phyloP scores from a whole-genome alignment of 2,113 vertebrate genomes.

The Piaya cayana region DNA sequence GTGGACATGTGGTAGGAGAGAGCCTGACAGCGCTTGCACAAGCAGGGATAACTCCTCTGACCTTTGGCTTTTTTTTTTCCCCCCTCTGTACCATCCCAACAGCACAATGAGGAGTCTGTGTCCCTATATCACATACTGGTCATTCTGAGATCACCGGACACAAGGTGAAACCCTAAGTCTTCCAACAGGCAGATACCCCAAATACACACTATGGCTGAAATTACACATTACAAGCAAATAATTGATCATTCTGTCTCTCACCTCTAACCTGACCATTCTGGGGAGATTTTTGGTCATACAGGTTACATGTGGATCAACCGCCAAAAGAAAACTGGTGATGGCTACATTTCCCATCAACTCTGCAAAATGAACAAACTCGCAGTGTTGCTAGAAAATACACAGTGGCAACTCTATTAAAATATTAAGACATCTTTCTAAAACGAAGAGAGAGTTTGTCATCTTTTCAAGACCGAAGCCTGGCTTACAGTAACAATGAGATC shows the following conservation, averaged over 20 bases:
- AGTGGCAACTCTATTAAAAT: not conserved
- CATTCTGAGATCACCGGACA: not conserved
- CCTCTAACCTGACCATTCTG: not conserved
- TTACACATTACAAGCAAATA: not conserved
- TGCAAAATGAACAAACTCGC: not conserved
- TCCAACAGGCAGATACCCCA: not conserved
- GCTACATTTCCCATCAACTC: not conserved
- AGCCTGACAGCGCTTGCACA: slow-evolving; percentile 57
- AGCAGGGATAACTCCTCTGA: slow-evolving; percentile 65
- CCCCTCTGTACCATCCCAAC: slow-evolving; percentile 18
- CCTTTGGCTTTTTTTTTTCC: slow-evolving; percentile 41
- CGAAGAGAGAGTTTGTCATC: not conserved
- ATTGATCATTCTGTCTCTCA: not conserved
- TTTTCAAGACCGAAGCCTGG: not conserved
- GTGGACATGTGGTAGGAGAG: slow-evolving; percentile 62
- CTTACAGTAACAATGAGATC: not conserved
- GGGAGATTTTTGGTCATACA: not conserved
- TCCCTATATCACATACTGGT: not conserved
- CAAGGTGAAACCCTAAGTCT: not conserved
- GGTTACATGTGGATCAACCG: not conserved
- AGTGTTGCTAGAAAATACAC: not conserved
- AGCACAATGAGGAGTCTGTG: slow-evolving; percentile 31
- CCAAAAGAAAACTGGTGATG: not conserved
- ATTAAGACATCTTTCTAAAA: slow-evolving; percentile 2
- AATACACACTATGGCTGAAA: not conserved